These are phyloP conservation scores for Cephonodes hylas DNA, from an alignment of 2,888 invertebrate genomes.

Conservation along the genomic window DNA sequence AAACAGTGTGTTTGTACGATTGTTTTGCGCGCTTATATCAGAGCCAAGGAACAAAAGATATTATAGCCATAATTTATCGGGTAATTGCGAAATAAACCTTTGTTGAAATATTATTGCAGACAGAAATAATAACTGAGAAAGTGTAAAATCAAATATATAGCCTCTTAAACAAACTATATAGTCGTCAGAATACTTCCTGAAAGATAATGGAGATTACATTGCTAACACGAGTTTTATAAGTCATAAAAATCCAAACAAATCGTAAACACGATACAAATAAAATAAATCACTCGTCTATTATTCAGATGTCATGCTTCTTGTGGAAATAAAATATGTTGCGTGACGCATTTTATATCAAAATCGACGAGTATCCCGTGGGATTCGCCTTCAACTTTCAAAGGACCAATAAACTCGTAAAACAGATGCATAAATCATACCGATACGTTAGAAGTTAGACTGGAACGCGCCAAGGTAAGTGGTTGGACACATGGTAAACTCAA, in stretches of 20 bases:
- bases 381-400: conserved; percentile 40
- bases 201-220: background rate
- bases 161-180: background rate
- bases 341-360: conserved; percentile 37
- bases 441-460: conserved; percentile 44
- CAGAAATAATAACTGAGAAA: background rate
- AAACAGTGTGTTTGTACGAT: background rate
- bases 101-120: no score
- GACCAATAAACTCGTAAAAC: conserved; percentile 50
- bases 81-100: no score
- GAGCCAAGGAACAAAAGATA: no score
- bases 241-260: conserved; percentile 24
- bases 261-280: conserved; percentile 26
- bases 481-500: background rate
- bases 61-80: no score
- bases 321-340: conserved; percentile 36
- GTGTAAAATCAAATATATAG: background rate
- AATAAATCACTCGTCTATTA: conserved; percentile 27
- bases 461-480: conserved; percentile 10
- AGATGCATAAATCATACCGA: conserved; percentile 47
- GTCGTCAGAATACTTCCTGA: background rate
- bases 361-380: conserved; percentile 36
- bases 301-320: conserved; percentile 24
- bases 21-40: background rate
- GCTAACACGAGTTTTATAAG: conserved; percentile 17